These are phyloP conservation scores for Drosophila putrida DNA, from an alignment of 2,888 invertebrate species.

Conservation along the genomic window DNA sequence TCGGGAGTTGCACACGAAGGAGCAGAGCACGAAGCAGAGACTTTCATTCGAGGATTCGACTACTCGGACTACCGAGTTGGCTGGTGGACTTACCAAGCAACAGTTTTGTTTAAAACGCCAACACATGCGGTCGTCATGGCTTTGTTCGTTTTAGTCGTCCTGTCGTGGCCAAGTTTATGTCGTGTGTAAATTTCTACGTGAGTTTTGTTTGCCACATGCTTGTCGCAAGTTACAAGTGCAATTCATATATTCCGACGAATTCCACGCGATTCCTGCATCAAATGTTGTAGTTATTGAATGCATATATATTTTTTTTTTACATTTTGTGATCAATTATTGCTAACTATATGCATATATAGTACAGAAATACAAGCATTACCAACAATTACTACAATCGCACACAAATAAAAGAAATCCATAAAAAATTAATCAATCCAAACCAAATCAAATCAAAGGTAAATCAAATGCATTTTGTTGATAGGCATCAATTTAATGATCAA, in stretches of 20 bases:
- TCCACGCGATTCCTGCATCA: slow-evolving; percentile 1
- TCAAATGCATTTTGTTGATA: slow-evolving; percentile 4
- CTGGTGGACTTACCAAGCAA: slow-evolving; percentile 48
- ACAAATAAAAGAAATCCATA: not conserved
- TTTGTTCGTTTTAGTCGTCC: slow-evolving; percentile 22
- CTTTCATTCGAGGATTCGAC: slow-evolving; percentile 1
- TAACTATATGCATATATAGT: not conserved
- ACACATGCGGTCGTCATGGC: slow-evolving; percentile 69
- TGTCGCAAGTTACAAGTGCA: not conserved
- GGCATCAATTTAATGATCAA: not conserved
- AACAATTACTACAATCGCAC: not conserved
- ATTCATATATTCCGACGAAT: not conserved
- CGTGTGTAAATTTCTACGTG: slow-evolving; percentile 50
- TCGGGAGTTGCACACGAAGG: slow-evolving; percentile 17
- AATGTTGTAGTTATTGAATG: not conserved
- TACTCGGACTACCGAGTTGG: slow-evolving; percentile 1
- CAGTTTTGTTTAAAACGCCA: slow-evolving; percentile 77
- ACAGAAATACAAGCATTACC: not conserved
- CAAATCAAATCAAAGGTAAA: slow-evolving; percentile 57
- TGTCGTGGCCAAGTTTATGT: slow-evolving; percentile 26
- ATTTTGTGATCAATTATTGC: slow-evolving; percentile 22
- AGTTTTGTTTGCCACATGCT: slow-evolving; percentile 4
- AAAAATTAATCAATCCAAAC: slow-evolving; percentile 31
- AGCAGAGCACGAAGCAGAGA: slow-evolving; percentile 12
- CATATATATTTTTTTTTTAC: slow-evolving; percentile 12